Evolutionary conservation across 1,140 invertebrate genomes (phyloP).

Genomic region (Cotesia typhae): DNA sequence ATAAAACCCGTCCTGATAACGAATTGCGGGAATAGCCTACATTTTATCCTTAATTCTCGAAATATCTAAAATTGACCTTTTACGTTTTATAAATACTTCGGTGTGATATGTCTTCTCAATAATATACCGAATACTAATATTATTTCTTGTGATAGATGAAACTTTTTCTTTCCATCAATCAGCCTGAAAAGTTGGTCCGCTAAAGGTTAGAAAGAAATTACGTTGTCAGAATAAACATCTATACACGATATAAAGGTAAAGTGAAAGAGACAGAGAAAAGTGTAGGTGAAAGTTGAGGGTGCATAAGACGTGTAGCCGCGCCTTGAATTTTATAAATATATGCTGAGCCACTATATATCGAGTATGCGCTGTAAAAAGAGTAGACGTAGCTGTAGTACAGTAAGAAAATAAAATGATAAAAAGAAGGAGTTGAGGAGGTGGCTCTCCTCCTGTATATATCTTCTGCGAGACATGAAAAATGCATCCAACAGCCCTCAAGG

Average conservation of each 20-base stretch:
- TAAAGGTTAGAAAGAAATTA: conserved; percentile 47
- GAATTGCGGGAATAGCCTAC: too few relatives aligned
- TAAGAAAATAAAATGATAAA: neutral
- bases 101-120: conserved; percentile 48
- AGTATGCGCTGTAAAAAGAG: neutral
- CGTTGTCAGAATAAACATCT: conserved; percentile 50
- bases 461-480: conserved; percentile 62
- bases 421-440: neutral
- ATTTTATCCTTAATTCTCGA: too few relatives aligned
- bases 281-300: neutral
- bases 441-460: conserved; percentile 42
- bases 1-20: too few relatives aligned
- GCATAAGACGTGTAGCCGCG: conserved; percentile 28
- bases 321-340: conserved; percentile 36
- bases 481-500: conserved; percentile 56
- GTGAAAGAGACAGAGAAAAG: neutral
- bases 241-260: conserved; percentile 1
- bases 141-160: conserved; percentile 31
- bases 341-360: conserved; percentile 37
- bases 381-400: neutral
- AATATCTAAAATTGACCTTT: too few relatives aligned
- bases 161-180: conserved; percentile 18
- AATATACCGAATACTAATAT: conserved; percentile 48
- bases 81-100: too few relatives aligned
- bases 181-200: conserved; percentile 15